Conservation (phyloP, 2,113 vertebrate species). For the Cynoglossus semilaevis region DNA sequence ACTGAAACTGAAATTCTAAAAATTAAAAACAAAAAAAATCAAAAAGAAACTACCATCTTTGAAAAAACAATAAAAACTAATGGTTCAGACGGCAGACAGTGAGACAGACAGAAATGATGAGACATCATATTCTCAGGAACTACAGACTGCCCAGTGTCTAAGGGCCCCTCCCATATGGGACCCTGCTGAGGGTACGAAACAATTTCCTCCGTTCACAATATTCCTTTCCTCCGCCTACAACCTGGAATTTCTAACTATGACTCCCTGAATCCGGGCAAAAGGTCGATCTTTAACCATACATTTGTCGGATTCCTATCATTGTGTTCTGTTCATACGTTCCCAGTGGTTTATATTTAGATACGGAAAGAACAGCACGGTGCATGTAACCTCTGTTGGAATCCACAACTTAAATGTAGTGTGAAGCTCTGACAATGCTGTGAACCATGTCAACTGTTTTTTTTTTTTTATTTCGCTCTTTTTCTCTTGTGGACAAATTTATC, state of each 20-base stretch:
- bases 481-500: too few species aligned
- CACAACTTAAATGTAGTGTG: too few species aligned
- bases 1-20: too few species aligned
- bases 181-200: conserved; percentile 31
- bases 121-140: conserved; percentile 32
- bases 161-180: conserved; percentile 4
- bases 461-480: too few species aligned
- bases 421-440: too few species aligned
- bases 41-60: too few species aligned
- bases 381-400: too few species aligned
- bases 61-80: conserved; percentile 1
- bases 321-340: conserved; percentile 57
- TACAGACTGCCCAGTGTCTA: conserved; percentile 3
- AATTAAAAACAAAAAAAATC: too few species aligned
- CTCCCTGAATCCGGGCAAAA: conserved; percentile 45
- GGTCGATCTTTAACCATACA: conserved; percentile 37
- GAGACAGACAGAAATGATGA: conserved; percentile 40
- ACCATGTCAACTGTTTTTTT: too few species aligned
- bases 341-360: conserved; percentile 48
- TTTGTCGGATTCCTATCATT: conserved; percentile 45
- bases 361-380: conserved; percentile 21
- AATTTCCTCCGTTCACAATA: conserved; percentile 34
- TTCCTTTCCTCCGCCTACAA: conserved; percentile 29
- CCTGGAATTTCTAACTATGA: not conserved
- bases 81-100: conserved; percentile 10